phyloP scores from a whole-genome alignment of 2,888 invertebrate species.

The Hecatera dysodea region DNA sequence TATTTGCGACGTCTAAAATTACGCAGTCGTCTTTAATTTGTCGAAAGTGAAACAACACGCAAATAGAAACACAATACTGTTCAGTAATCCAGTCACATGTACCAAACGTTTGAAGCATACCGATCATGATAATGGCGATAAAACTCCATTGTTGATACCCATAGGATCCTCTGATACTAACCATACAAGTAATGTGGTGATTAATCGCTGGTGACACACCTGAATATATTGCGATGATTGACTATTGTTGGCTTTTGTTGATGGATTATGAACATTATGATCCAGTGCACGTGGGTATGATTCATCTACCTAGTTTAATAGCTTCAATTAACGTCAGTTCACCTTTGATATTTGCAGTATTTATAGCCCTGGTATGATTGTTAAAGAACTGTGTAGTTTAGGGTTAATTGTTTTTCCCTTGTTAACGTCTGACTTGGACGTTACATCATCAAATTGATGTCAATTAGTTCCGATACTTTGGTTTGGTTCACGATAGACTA shows the following conservation, averaged over 20 bases:
- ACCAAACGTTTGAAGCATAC: constrained; percentile 53
- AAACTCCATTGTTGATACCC: constrained; percentile 54
- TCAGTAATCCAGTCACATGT: constrained; percentile 37
- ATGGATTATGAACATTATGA: constrained; percentile 14
- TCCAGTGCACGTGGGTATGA: constrained; percentile 46
- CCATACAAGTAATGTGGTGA: constrained; percentile 42
- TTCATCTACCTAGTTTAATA: constrained; percentile 37
- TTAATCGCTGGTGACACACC: constrained; percentile 60
- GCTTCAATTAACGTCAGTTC: constrained; percentile 24
- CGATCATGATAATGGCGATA: constrained; percentile 45
- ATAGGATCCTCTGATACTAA: constrained; percentile 36
- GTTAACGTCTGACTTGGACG: not conserved
- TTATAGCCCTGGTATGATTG: constrained; percentile 5
- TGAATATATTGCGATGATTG: constrained; percentile 54
- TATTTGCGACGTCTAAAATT: not conserved
- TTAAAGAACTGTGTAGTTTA: constrained; percentile 18
- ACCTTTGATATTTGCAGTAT: constrained; percentile 15
- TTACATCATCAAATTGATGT: too few relatives aligned
- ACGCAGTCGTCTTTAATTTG: constrained; percentile 21
- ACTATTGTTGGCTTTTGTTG: constrained; percentile 56
- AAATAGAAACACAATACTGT: constrained; percentile 41
- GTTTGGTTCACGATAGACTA: constrained; percentile 6
- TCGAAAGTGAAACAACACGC: constrained; percentile 49
- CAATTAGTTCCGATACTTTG: constrained; percentile 11
- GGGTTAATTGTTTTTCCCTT: constrained; percentile 4